Evolutionary conservation across 2,113 vertebrate species (phyloP).

Genomic region (Mus musculus): DNA sequence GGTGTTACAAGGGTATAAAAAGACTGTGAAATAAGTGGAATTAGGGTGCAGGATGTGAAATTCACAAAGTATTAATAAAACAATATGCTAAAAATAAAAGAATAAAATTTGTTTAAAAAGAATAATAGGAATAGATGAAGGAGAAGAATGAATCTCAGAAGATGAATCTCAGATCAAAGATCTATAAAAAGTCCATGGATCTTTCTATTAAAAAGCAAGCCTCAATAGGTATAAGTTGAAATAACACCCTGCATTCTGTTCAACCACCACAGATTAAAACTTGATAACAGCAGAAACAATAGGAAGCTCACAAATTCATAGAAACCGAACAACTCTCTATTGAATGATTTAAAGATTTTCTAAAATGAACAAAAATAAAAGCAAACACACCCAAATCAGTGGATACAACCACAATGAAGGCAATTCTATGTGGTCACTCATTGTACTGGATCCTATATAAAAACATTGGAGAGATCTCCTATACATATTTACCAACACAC

Average conservation of each 20-base stretch:
- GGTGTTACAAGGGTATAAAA: too few relatives aligned
- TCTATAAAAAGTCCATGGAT: too few relatives aligned
- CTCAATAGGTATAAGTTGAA: background rate
- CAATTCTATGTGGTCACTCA: too few relatives aligned
- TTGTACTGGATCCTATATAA: background rate
- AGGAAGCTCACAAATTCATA: background rate
- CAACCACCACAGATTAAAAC: background rate
- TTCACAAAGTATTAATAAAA: too few relatives aligned
- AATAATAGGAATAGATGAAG: too few relatives aligned
- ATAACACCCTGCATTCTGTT: background rate
- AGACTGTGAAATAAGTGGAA: too few relatives aligned
- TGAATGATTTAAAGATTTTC: background rate
- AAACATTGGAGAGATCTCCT: background rate
- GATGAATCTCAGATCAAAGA: too few relatives aligned
- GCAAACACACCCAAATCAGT: background rate
- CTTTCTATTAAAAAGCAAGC: background rate
- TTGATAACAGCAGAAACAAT: background rate
- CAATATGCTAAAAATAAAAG: too few relatives aligned
- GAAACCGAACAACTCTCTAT: background rate
- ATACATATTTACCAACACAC: background rate
- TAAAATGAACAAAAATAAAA: background rate
- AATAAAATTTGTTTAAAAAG: too few relatives aligned
- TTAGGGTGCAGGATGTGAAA: too few relatives aligned
- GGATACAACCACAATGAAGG: too few relatives aligned
- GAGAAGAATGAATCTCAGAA: too few relatives aligned